Evolutionary conservation across 2,888 invertebrate genomes (phyloP).

Genomic region (Brachypalpus laphriformis): DNA sequence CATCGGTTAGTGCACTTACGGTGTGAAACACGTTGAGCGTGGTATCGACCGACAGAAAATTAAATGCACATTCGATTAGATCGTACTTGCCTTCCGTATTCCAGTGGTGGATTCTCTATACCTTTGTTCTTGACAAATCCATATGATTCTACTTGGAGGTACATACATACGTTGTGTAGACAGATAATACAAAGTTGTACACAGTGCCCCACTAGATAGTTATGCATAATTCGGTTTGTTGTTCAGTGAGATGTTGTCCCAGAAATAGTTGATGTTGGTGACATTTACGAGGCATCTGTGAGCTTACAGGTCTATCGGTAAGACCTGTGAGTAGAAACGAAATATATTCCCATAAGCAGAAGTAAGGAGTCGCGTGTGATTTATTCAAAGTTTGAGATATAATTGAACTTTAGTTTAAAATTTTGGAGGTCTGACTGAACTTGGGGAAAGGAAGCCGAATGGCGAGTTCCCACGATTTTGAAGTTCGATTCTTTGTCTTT

Average conservation of each 20-base stretch:
- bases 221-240: slow-evolving; percentile 19
- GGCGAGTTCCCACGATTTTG: too few species aligned
- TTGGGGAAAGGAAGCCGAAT: too few species aligned
- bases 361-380: too few species aligned
- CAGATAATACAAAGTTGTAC: too few species aligned
- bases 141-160: slow-evolving; percentile 11
- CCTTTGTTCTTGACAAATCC: slow-evolving; percentile 35
- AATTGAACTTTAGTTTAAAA: too few species aligned
- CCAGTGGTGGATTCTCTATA: slow-evolving; percentile 14
- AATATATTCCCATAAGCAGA: background rate
- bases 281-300: background rate
- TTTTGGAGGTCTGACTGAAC: too few species aligned
- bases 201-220: slow-evolving; percentile 2
- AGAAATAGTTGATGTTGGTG: slow-evolving; percentile 13
- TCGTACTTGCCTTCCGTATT: slow-evolving; percentile 49
- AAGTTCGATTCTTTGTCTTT: too few species aligned
- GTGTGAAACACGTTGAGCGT: slow-evolving; percentile 26
- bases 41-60: slow-evolving; percentile 5
- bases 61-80: slow-evolving; percentile 55
- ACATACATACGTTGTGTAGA: background rate
- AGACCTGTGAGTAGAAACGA: background rate
- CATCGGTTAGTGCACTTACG: slow-evolving; percentile 60
- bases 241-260: slow-evolving; percentile 51
- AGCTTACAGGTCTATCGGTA: background rate
- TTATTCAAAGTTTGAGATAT: too few species aligned